phyloP scores from a whole-genome alignment of 2,888 invertebrate species.

The Tanytarsus gracilentus region DNA sequence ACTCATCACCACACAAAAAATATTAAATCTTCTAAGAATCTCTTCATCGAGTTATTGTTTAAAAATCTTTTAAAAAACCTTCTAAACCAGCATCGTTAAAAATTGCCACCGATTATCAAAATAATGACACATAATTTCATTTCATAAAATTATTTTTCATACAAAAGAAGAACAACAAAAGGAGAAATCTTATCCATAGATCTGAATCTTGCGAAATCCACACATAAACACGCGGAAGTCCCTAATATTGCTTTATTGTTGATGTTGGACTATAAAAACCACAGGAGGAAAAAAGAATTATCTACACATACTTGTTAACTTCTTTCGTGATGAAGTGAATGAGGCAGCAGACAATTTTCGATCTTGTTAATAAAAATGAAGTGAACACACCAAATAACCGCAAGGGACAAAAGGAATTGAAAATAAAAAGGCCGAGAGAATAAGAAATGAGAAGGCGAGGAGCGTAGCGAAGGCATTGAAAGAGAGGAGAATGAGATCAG shows the following conservation, averaged over 20 bases:
- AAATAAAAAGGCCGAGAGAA: not conserved
- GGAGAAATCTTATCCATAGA: no score
- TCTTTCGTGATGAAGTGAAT: not conserved
- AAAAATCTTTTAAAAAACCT: no score
- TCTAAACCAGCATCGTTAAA: no score
- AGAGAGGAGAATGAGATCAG: constrained; percentile 3
- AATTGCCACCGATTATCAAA: no score
- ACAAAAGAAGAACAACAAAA: not conserved
- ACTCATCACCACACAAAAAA: no score
- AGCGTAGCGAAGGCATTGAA: not conserved
- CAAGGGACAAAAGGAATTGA: constrained; percentile 1
- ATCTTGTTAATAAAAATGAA: constrained; percentile 15
- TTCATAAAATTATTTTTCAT: no score
- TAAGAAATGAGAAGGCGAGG: not conserved
- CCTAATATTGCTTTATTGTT: no score
- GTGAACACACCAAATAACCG: constrained; percentile 11
- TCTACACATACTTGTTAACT: not conserved
- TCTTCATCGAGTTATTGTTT: no score
- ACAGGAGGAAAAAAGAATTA: not conserved
- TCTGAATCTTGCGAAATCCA: no score
- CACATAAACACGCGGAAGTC: not conserved
- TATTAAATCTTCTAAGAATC: no score
- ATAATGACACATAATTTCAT: no score
- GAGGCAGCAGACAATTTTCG: constrained; percentile 6
- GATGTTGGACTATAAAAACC: no score